These are phyloP conservation scores for Octopus bimaculoides DNA, from an alignment of 1,140 invertebrate genomes.

Conservation along the genomic window DNA sequence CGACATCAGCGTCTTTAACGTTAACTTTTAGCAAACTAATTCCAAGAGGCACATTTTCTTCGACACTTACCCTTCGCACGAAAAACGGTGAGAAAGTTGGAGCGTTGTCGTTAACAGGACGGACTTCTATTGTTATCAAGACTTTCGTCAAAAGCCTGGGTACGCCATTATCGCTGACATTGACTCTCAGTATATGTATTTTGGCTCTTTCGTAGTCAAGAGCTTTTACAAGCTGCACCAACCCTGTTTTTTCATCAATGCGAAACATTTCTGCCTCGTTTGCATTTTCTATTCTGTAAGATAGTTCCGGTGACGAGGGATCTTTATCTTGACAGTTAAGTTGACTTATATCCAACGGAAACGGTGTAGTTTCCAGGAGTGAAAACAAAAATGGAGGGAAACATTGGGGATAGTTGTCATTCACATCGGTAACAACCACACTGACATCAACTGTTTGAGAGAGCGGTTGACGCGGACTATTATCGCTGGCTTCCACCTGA, in stretches of 20 bases:
- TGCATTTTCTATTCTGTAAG: background rate
- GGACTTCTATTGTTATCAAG: slow-evolving; percentile 31
- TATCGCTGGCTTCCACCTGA: background rate
- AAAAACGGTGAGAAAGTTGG: slow-evolving; percentile 23
- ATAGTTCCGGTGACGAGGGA: slow-evolving; percentile 17
- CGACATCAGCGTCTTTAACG: slow-evolving; percentile 33
- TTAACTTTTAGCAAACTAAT: slow-evolving; percentile 26
- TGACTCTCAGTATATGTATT: slow-evolving; percentile 27
- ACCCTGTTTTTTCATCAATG: slow-evolving; percentile 9
- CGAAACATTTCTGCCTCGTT: slow-evolving; percentile 14
- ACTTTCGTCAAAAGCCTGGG: slow-evolving; percentile 17
- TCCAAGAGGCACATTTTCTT: slow-evolving; percentile 25
- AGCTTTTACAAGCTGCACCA: slow-evolving; percentile 16
- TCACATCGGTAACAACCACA: slow-evolving; percentile 29
- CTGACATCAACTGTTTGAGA: slow-evolving; percentile 22
- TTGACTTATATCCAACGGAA: slow-evolving; percentile 23
- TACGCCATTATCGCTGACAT: slow-evolving; percentile 27
- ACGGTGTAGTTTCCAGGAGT: slow-evolving; percentile 24
- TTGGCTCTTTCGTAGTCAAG: slow-evolving; percentile 35
- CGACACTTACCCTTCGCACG: slow-evolving; percentile 19
- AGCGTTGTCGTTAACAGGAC: slow-evolving; percentile 42
- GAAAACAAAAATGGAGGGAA: slow-evolving; percentile 20
- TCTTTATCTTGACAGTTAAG: slow-evolving; percentile 33
- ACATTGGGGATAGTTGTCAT: slow-evolving; percentile 38
- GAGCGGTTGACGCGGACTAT: background rate